Conservation (phyloP, 2,888 invertebrate species). For the Diachrysia chrysitis region DNA sequence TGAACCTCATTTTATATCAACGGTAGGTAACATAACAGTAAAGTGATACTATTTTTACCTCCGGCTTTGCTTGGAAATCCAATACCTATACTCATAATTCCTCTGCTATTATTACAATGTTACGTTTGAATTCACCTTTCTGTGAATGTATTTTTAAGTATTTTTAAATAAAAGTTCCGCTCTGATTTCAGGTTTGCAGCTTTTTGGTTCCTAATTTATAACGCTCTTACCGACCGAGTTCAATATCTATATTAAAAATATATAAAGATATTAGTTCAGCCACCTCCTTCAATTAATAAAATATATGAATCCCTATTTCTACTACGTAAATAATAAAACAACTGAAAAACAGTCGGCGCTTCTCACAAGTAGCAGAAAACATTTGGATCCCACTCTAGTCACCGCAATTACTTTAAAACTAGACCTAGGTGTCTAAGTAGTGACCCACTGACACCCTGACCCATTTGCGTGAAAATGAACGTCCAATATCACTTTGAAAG, state of each 20-base stretch:
- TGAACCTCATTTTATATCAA: constrained; percentile 49
- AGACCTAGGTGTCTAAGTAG: background rate
- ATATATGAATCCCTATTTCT: background rate
- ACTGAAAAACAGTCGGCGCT: background rate
- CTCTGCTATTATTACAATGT: too few species aligned
- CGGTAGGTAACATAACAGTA: constrained; percentile 41
- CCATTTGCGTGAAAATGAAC: background rate
- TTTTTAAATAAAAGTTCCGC: background rate
- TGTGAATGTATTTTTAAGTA: background rate
- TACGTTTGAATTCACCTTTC: background rate
- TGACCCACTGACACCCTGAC: background rate
- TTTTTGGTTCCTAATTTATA: background rate
- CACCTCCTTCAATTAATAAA: background rate
- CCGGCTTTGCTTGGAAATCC: background rate
- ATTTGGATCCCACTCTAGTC: background rate
- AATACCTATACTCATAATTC: too few species aligned
- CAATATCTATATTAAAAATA: background rate
- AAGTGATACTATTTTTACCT: background rate
- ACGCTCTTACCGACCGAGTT: background rate
- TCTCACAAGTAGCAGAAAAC: background rate
- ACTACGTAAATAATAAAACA: background rate
- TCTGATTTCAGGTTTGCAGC: background rate
- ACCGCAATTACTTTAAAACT: background rate
- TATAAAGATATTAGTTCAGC: background rate
- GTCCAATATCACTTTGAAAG: constrained; percentile 1